Base-by-base conservation (phyloP, 1,140 invertebrate genomes). In the Radopholus similis region DNA sequence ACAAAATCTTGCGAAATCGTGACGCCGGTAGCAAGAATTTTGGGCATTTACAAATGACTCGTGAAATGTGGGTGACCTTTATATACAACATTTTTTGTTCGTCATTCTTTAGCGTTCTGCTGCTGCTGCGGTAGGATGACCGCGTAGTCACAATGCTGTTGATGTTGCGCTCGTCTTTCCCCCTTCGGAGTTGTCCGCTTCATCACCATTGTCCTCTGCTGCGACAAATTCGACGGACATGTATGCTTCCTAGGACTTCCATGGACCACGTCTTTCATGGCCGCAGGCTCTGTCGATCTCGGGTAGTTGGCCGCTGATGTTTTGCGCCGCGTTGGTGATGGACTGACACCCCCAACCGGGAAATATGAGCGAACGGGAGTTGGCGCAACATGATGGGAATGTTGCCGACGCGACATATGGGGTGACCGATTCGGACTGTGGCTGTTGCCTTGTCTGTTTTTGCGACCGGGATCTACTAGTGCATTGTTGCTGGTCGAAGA, bases 361-460 rank as follows among this genome's bases (percentile, higher is more conserved):
- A 26, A 62, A 18, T 51, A 62, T 4, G 59, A 11, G 38, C 59
- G 38, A 4, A n/a, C 59, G 11, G 59, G 4, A 4, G 32, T 13
- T n/a, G 21, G n/a, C 6, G 8, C 18, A 11, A 11, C 44, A 8
- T 60, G 57, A 1, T 62, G 42, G 40, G 15, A 49, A 26, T 42
- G 21, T 30, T 49, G 59, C 5, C 18, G 59, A 49, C 6, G 59
- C 23, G 42, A 40, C 34, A 40, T 2, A 8, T 51, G 38, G 9
- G 59, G 59, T 28, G 59, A 62, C 18, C 42, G 30, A 30, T 40
- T 62, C 9, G 59, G 59, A 62, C 59, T 62, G 13, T 40, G n/a
- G 18, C 59, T 62, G 23, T 49, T 62, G n/a, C n/a, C n/a, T n/a
- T n/a, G n/a, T n/a, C n/a, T n/a, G n/a, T n/a, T n/a, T n/a, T n/a